phyloP scores from a whole-genome alignment of 1,140 invertebrate species.

The Holcopasites calliopsidis region DNA sequence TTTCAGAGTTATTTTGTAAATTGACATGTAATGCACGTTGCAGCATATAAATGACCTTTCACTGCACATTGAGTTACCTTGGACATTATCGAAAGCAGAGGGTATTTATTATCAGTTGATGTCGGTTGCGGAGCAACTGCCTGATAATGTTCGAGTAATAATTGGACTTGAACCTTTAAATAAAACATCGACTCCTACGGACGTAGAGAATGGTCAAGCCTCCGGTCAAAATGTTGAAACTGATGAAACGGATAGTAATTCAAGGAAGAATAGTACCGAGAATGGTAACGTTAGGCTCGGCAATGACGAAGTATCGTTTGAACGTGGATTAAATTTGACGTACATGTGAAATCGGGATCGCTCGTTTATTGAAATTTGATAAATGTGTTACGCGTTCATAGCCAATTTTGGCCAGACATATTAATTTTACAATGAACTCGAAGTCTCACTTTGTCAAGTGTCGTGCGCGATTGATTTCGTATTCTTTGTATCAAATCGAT shows the following conservation, averaged over 20 bases:
- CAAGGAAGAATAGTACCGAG: constrained; percentile 52
- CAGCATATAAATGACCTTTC: constrained; percentile 97
- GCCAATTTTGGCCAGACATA: constrained; percentile 16
- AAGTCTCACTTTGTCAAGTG: not conserved
- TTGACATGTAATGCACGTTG: constrained; percentile 63
- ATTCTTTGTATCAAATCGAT: constrained; percentile 20
- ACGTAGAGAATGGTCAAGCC: constrained; percentile 56
- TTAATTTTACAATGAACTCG: not conserved
- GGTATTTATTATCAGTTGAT: constrained; percentile 92
- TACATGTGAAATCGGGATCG: constrained; percentile 71
- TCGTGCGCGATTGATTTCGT: no score
- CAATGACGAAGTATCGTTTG: constrained; percentile 72
- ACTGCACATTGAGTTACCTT: constrained; percentile 89
- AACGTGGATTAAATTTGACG: constrained; percentile 71
- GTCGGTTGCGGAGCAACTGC: constrained; percentile 83
- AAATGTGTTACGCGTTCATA: constrained; percentile 12
- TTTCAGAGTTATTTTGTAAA: not conserved
- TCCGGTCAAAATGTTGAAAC: constrained; percentile 6
- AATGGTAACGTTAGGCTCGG: constrained; percentile 67
- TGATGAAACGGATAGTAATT: constrained; percentile 22
- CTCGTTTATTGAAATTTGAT: constrained; percentile 63
- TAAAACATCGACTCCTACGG: constrained; percentile 49
- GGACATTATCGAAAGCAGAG: constrained; percentile 91
- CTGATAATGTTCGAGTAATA: constrained; percentile 84
- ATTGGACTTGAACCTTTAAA: constrained; percentile 82